Conservation (phyloP, 2,888 invertebrate species). For the Rapana venosa region DNA sequence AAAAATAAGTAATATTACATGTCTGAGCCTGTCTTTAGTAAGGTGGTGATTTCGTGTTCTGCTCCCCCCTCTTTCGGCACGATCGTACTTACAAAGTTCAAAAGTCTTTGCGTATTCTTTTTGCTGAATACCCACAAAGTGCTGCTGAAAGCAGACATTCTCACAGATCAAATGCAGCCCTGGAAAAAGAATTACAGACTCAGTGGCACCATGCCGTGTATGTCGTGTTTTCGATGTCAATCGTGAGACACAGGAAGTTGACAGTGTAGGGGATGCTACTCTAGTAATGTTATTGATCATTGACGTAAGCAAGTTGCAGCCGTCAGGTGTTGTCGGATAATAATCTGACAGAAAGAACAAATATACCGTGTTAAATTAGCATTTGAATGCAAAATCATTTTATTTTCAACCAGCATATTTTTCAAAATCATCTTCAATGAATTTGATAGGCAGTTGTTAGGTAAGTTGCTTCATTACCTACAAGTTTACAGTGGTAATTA, state of each 20-base stretch:
- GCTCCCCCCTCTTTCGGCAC: too few species aligned
- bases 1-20: too few species aligned
- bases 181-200: background rate
- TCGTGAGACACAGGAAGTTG: slow-evolving; percentile 12
- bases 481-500: background rate
- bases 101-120: slow-evolving; percentile 36
- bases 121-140: slow-evolving; percentile 44
- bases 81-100: slow-evolving; percentile 44
- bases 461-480: slow-evolving; percentile 5
- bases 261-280: slow-evolving; percentile 27
- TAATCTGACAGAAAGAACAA: background rate
- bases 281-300: slow-evolving; percentile 30
- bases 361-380: background rate
- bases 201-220: background rate
- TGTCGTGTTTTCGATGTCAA: background rate
- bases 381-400: background rate
- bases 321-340: background rate
- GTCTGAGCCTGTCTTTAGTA: too few species aligned
- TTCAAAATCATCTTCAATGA: background rate
- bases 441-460: background rate
- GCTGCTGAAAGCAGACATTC: slow-evolving; percentile 38
- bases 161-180: background rate
- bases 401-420: background rate
- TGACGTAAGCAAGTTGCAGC: slow-evolving; percentile 42
- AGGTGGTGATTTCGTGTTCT: too few species aligned